Percentiles rank a stretch among this genome's conserved stretches.
Conservation (phyloP, 1,140 invertebrate genomes). For the Zeugodacus cucurbitae region DNA sequence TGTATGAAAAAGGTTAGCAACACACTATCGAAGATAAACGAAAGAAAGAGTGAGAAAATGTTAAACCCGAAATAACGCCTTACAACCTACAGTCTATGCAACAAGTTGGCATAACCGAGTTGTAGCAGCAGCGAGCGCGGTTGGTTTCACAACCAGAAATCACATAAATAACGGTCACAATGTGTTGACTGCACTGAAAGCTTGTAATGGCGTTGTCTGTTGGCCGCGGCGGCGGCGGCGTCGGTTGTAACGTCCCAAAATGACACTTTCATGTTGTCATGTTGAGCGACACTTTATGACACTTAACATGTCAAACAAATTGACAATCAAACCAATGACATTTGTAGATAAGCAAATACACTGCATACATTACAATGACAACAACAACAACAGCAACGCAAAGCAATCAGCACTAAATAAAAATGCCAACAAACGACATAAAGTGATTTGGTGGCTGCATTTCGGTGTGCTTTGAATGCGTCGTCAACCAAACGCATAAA, state of each 20-base stretch:
- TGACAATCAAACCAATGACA: slow-evolving; percentile 36
- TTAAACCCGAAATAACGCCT: background rate
- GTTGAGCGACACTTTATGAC: slow-evolving; percentile 39
- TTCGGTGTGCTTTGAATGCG: background rate
- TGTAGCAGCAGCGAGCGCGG: background rate
- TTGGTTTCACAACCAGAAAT: background rate
- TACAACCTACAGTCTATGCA: background rate
- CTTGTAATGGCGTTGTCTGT: background rate
- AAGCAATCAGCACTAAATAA: background rate
- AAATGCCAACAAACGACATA: slow-evolving; percentile 32
- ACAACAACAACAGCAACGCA: background rate
- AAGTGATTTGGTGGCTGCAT: slow-evolving; percentile 35
- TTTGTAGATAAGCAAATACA: slow-evolving; percentile 34
- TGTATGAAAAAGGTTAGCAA: background rate
- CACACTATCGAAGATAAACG: background rate
- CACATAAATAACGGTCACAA: background rate
- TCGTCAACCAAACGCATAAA: background rate
- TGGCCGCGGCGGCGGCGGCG: background rate
- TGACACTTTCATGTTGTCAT: slow-evolving; percentile 30
- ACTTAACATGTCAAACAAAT: slow-evolving; percentile 41
- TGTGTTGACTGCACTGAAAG: background rate
- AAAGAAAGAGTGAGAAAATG: slow-evolving; percentile 5
- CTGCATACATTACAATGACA: background rate
- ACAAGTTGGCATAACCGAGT: background rate
- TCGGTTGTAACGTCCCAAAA: background rate